Percentiles rank a stretch among this genome's conserved stretches.
Conservation (phyloP, 2,888 invertebrate species). For the Allophyes oxyacanthae region DNA sequence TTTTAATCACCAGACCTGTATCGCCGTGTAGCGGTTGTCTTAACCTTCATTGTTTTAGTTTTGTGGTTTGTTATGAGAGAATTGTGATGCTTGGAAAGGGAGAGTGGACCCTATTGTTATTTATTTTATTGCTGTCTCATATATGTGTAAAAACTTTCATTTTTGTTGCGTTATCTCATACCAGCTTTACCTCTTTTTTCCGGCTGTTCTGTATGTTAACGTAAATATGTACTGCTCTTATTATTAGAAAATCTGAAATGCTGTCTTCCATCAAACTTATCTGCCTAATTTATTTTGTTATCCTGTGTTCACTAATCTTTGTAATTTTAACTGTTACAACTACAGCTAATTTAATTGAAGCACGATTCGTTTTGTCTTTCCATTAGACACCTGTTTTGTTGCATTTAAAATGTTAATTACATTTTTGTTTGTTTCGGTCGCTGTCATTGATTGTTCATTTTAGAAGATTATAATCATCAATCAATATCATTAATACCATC, state of each 20-base stretch:
- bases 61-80: slow-evolving; percentile 30
- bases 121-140: slow-evolving; percentile 16
- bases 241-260: too few species aligned
- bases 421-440: neutral
- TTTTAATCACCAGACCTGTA: slow-evolving; percentile 39
- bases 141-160: slow-evolving; percentile 33
- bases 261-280: too few species aligned
- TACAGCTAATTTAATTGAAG: slow-evolving; percentile 22
- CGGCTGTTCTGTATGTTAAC: neutral
- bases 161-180: slow-evolving; percentile 29
- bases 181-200: too few species aligned
- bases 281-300: too few species aligned
- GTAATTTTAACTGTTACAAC: slow-evolving; percentile 9
- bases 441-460: too few species aligned
- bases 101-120: slow-evolving; percentile 45
- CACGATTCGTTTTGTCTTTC: slow-evolving; percentile 33
- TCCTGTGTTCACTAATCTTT: slow-evolving; percentile 1
- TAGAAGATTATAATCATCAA: too few species aligned
- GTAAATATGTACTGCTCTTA: too few species aligned
- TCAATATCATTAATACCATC: too few species aligned
- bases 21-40: slow-evolving; percentile 10
- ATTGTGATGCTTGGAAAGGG: slow-evolving; percentile 28
- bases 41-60: slow-evolving; percentile 43
- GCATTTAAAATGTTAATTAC: slow-evolving; percentile 6
- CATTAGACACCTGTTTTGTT: neutral